Evolutionary conservation across 2,797 vertebrate species (phyloP).

Genomic region (Pitangus sulphuratus): DNA sequence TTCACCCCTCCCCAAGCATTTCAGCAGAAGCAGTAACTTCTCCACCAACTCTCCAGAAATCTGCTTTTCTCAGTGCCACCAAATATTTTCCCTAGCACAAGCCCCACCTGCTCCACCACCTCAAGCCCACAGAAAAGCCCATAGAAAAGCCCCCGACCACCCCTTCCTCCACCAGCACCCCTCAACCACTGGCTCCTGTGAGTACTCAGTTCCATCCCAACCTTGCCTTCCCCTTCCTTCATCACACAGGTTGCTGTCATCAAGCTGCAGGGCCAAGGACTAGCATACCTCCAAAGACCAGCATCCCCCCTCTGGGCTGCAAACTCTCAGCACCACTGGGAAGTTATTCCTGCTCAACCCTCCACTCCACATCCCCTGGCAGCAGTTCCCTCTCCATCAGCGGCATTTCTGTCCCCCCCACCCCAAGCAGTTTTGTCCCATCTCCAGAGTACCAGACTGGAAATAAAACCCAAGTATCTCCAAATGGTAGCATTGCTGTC

Average conservation of each 20-base stretch:
- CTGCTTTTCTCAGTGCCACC: background rate
- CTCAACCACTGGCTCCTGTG: rapidly evolving
- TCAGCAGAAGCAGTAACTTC: background rate
- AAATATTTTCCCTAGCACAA: rapidly evolving
- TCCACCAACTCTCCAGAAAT: background rate
- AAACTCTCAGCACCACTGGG: background rate
- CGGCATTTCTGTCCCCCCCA: rapidly evolving
- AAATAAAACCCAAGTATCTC: background rate
- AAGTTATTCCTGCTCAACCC: background rate
- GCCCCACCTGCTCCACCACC: background rate
- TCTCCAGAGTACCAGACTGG: background rate
- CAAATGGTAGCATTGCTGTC: background rate
- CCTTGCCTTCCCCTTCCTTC: background rate
- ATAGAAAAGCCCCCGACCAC: rapidly evolving
- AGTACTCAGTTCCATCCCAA: background rate
- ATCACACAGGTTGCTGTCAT: background rate
- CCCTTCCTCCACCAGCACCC: background rate
- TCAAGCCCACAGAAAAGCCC: background rate
- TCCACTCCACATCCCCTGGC: background rate
- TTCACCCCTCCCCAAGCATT: rapidly evolving
- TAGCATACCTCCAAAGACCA: background rate
- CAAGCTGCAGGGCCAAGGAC: rapidly evolving
- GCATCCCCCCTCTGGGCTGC: background rate
- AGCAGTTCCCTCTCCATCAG: background rate
- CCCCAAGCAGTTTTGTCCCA: background rate